Evolutionary conservation across 2,888 invertebrate genomes (phyloP), one percentile per base, ranked within the genome.

Genomic region (Parelbella ahira): DNA sequence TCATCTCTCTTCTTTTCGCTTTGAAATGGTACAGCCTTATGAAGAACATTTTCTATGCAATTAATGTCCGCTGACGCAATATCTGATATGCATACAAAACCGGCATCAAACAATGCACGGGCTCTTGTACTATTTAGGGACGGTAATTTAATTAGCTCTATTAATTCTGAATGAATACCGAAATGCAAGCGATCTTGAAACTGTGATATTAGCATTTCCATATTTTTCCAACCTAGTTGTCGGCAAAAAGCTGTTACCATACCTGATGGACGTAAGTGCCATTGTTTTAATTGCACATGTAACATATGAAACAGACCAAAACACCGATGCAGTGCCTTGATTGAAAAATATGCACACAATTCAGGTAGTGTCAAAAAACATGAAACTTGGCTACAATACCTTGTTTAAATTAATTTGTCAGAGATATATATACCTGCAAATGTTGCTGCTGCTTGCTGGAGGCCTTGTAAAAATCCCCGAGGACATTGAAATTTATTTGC

Each of bases 211-310:
- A 99, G 88, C 50, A 97, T 86, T 71, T 97, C 95, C 62, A 99
- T 89, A 67, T 94, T 95, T 51, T 91, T 91, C 98, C 99, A 99
- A 11, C 97, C 96, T 5, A 99, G 83, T 37, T 97, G 93, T 49
- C 91, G 91, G 74, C 98, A 97, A 82, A 99, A 99, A n/a, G 95
- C 92, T 1, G 97, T 97, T 1, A 99, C 95, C 94, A 98, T 98
- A 41, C 97, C 98, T 94, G 54, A 75, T n/a, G n/a, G n/a, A n/a
- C n/a, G n/a, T n/a, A n/a, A n/a, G n/a, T n/a, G n/a, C n/a, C n/a
- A n/a, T n/a, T n/a, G n/a, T n/a, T n/a, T n/a, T n/a, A n/a, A n/a
- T n/a, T n/a, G n/a, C n/a, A n/a, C n/a, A n/a, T n/a, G n/a, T n/a
- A n/a, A n/a, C n/a, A n/a, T n/a, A n/a, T n/a, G n/a, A n/a, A n/a